phyloP scores from a whole-genome alignment of 2,888 invertebrate species.

The Sinotaia quadrata region DNA sequence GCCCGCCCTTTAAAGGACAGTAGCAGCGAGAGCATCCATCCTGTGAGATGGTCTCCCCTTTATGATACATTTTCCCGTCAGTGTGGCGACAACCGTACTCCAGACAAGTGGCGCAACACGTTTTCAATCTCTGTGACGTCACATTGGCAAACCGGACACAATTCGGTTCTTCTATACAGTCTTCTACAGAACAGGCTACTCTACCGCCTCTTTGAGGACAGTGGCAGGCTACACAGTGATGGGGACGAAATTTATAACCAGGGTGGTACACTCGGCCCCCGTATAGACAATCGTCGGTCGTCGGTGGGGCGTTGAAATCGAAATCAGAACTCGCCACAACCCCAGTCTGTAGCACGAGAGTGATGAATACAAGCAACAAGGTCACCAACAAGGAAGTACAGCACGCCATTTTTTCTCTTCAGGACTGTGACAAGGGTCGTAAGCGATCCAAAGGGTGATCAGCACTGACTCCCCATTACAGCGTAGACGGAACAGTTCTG shows the following conservation, averaged over 20 bases:
- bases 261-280: constrained; percentile 24
- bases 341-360: no score
- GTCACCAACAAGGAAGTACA: no score
- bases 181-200: constrained; percentile 30
- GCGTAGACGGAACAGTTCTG: no score
- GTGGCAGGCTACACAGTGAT: constrained; percentile 38
- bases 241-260: constrained; percentile 33
- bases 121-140: constrained; percentile 3
- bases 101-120: constrained; percentile 35
- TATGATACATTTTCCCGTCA: constrained; percentile 30
- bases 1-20: constrained; percentile 33
- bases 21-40: constrained; percentile 34
- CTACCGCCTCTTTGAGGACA: constrained; percentile 32
- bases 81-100: constrained; percentile 39
- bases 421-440: no score
- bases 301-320: background rate
- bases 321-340: no score
- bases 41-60: constrained; percentile 35
- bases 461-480: no score
- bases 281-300: constrained; percentile 12
- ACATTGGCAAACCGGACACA: constrained; percentile 31
- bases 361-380: no score
- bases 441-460: no score
- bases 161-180: constrained; percentile 32
- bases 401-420: no score